phyloP scores from a whole-genome alignment of 2,888 invertebrate genomes.

The Sinhomidia bicolor region DNA sequence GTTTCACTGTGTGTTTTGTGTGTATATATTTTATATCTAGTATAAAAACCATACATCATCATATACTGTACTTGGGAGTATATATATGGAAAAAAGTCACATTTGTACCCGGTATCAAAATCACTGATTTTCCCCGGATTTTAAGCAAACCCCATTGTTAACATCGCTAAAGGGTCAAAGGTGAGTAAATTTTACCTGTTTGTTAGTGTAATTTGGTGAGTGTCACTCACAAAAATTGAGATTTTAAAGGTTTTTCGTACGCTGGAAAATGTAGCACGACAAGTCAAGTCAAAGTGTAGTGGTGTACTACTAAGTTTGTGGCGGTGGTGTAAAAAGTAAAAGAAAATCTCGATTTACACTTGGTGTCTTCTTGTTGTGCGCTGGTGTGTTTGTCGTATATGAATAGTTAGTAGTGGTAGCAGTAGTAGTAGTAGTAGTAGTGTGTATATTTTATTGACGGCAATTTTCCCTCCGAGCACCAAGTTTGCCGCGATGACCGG shows the following conservation, averaged over 20 bases:
- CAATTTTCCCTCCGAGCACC: conserved; percentile 64
- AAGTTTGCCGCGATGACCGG: conserved; percentile 69
- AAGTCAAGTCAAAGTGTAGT: background rate
- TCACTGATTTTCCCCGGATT: conserved; percentile 44
- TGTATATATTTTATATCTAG: background rate
- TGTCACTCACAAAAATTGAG: conserved; percentile 49
- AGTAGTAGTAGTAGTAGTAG: conserved; percentile 32
- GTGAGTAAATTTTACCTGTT: conserved; percentile 53
- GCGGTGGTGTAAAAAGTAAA: conserved; percentile 13
- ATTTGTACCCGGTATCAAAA: conserved; percentile 50
- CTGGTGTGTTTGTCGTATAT: conserved; percentile 22
- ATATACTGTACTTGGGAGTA: conserved; percentile 10
- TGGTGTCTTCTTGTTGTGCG: conserved; percentile 50
- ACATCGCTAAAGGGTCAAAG: conserved; percentile 37
- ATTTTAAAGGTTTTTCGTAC: conserved; percentile 11
- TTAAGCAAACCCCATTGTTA: background rate
- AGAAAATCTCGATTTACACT: conserved; percentile 38
- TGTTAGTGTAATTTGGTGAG: background rate
- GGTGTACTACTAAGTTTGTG: background rate
- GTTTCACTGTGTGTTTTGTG: conserved; percentile 12
- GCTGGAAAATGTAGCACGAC: background rate
- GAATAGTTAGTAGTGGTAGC: conserved; percentile 33
- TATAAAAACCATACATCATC: background rate
- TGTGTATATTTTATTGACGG: conserved; percentile 63
- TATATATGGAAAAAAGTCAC: conserved; percentile 32